These are phyloP conservation scores for Machimus rusticus DNA, from an alignment of 2,888 invertebrate species.

Conservation along the genomic window DNA sequence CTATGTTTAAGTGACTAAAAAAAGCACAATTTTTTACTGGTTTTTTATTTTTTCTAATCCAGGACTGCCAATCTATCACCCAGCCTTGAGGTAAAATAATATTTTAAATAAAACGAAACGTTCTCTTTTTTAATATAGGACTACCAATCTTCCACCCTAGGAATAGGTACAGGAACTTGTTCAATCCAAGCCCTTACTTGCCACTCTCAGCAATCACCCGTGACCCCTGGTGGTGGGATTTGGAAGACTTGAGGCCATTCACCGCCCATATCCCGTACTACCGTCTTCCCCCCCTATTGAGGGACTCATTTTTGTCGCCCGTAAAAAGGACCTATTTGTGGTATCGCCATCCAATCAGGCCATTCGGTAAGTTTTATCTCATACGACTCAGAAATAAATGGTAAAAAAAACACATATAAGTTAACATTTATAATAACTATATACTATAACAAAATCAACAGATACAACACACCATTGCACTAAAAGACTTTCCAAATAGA, in stretches of 20 bases:
- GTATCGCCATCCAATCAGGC: slow-evolving; percentile 90
- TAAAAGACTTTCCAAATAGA: neutral
- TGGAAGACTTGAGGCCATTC: slow-evolving; percentile 81
- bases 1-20: neutral
- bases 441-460: neutral
- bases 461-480: neutral
- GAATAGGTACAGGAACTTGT: slow-evolving; percentile 69
- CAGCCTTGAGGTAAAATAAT: slow-evolving; percentile 31
- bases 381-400: neutral
- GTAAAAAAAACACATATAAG: neutral
- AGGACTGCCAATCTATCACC: slow-evolving; percentile 41
- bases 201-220: slow-evolving; percentile 83
- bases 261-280: slow-evolving; percentile 71
- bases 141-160: slow-evolving; percentile 76
- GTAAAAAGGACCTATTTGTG: slow-evolving; percentile 90
- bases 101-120: neutral
- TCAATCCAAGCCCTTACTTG: slow-evolving; percentile 80
- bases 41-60: slow-evolving; percentile 1
- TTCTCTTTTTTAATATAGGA: slow-evolving; percentile 62
- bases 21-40: neutral
- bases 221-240: slow-evolving; percentile 90
- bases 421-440: neutral
- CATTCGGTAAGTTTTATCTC: slow-evolving; percentile 75
- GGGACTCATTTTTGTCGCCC: slow-evolving; percentile 89
- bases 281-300: slow-evolving; percentile 76